Evolutionary conservation across 1,140 invertebrate species (phyloP), one percentile per base, ranked within the genome.

Genomic region (Drosophila parabipectinata): DNA sequence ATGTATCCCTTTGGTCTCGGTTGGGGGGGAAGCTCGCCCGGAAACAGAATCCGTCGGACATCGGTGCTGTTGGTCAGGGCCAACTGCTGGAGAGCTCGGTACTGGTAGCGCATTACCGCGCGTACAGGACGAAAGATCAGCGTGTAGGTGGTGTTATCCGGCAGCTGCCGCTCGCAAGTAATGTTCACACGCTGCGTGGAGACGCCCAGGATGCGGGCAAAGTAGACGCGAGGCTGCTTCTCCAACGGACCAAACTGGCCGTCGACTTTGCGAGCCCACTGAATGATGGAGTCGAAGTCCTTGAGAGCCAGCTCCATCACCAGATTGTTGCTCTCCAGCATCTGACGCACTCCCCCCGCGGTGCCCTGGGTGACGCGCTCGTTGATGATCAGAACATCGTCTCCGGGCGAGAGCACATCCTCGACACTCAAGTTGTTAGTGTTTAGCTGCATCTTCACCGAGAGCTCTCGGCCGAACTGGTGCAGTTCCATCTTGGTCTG

Each of bases 341-440:
- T 7, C n/a, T 76, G 52, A 0, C 78, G 58, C 14, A 87, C 39
- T 15, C 30, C 39, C 0, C 41, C 41, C 8, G 4, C 26, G 8
- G 41, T 56, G 14, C 26, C 59, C 8, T 34, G n/a, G 9, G 6
- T 47, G 10, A 56, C 39, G 1, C 59, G 63, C 5, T 81, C 74
- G 30, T 80, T 75, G 1, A 88, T 84, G 5, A 91, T 76, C 9
- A 88, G 52, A 0, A 91, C 82, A 58, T 90, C 85, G 37, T 90
- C 90, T 5, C 64, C 84, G 0, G 77, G 82, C 2, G 75, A 82
- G 3, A 91, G 63, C 0, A 91, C 54, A 74, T 91, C 83, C 58
- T 90, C 84, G 9, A 72, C 57, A 39, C 51, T 75, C n/a, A 67
- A 47, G 8, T 55, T 59, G 6, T 51, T 63, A 2, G 30, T 12